Evolutionary conservation across 2,113 vertebrate genomes (phyloP).

Genomic region (Pao palembangensis): DNA sequence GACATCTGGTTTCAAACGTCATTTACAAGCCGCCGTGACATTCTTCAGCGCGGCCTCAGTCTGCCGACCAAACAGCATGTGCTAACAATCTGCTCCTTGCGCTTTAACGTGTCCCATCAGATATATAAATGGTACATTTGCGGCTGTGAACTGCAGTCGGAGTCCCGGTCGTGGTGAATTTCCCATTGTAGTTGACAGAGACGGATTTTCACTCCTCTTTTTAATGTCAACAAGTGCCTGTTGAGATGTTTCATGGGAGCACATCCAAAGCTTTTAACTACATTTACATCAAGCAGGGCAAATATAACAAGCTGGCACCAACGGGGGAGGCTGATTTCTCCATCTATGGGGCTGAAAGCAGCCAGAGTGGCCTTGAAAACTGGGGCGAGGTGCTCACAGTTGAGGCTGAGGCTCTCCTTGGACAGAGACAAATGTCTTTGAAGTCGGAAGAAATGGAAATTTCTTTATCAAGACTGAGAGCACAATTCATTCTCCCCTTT

Average conservation of each 20-base stretch:
- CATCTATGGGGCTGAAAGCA: conserved; percentile 67
- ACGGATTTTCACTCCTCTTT: conserved; percentile 48
- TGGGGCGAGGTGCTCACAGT: conserved; percentile 40
- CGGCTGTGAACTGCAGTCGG: neutral
- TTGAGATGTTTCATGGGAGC: conserved; percentile 50
- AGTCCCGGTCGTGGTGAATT: too few relatives aligned
- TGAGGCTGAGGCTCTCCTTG: conserved; percentile 16
- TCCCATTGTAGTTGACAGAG: conserved; percentile 36
- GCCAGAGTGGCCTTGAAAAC: conserved; percentile 54
- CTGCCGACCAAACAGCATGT: conserved; percentile 24
- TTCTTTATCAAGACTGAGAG: conserved; percentile 58
- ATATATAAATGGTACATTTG: conserved; percentile 11
- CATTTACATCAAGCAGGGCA: conserved; percentile 55
- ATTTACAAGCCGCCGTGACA: conserved; percentile 57
- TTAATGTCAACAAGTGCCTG: conserved; percentile 69
- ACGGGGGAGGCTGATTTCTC: conserved; percentile 55
- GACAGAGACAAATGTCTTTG: conserved; percentile 43
- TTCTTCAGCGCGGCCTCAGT: conserved; percentile 39
- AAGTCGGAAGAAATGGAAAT: conserved; percentile 49
- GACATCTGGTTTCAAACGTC: conserved; percentile 41
- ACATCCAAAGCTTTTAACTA: conserved; percentile 69
- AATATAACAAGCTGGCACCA: conserved; percentile 59
- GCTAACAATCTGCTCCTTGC: conserved; percentile 5
- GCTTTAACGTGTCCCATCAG: conserved; percentile 19
- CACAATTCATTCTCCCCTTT: conserved; percentile 57